Evolutionary conservation across 2,113 vertebrate genomes (phyloP).

Genomic region (Nothocercus julius): DNA sequence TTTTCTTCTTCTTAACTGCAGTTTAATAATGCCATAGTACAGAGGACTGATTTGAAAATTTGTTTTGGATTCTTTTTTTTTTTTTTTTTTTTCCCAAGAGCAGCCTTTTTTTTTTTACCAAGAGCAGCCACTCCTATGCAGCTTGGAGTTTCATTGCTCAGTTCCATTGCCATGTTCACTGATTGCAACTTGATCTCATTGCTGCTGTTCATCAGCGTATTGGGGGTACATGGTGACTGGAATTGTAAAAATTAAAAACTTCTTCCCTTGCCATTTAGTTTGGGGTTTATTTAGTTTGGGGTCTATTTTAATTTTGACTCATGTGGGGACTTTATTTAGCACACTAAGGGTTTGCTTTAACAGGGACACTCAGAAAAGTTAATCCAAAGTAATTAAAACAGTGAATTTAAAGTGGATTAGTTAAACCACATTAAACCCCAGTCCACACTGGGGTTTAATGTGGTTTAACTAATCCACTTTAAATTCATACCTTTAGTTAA

Average conservation of each 20-base stretch:
- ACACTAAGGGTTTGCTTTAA: constrained; percentile 59
- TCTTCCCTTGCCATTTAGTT: constrained; percentile 13
- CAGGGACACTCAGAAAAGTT: constrained; percentile 71
- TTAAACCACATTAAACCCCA: constrained; percentile 72
- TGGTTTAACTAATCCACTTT: constrained; percentile 74
- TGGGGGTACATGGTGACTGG: neutral
- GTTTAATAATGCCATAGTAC: constrained; percentile 4
- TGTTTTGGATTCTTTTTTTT: neutral
- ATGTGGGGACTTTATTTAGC: constrained; percentile 57
- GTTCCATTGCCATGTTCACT: neutral
- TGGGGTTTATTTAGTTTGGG: constrained; percentile 62
- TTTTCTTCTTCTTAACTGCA: constrained; percentile 51
- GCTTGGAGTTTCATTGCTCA: neutral
- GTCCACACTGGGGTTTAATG: neutral
- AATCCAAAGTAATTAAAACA: constrained; percentile 74
- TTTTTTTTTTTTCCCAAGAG: neutral
- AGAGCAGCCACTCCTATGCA: neutral
- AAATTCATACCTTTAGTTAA: constrained; percentile 74
- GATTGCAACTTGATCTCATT: neutral
- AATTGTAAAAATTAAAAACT: constrained; percentile 53
- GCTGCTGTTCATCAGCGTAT: neutral
- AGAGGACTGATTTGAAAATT: neutral
- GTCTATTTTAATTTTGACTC: constrained; percentile 58
- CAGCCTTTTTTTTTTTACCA: neutral
- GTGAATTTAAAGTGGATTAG: constrained; percentile 74